Conservation (phyloP, 2,113 vertebrate genomes). For the Bostrychus sinensis region DNA sequence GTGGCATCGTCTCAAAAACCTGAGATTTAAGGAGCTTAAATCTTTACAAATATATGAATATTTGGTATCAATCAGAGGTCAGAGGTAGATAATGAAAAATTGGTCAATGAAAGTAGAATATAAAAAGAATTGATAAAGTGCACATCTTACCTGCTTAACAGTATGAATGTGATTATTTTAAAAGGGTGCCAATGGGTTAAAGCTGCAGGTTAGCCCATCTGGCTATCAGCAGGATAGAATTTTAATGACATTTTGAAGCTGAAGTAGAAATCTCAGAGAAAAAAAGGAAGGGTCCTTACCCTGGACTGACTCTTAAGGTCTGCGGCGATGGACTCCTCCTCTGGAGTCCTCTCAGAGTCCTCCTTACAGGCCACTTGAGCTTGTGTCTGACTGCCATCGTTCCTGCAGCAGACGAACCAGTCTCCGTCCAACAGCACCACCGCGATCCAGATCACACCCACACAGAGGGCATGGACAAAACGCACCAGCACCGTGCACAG, state of each 20-base stretch:
- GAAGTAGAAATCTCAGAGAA: rapidly evolving
- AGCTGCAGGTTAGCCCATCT: no score
- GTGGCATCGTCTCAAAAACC: no score
- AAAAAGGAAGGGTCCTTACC: neutral
- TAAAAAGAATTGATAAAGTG: no score
- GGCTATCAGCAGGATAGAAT: no score
- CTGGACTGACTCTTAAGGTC: neutral
- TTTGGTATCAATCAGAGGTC: no score
- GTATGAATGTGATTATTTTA: no score
- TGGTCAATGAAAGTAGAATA: no score
- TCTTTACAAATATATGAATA: no score
- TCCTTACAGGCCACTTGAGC: constrained; percentile 7
- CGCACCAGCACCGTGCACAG: neutral
- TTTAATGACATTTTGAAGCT: rapidly evolving
- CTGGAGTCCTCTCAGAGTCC: rapidly evolving
- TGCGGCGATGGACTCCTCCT: neutral
- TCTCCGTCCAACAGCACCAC: constrained; percentile 8
- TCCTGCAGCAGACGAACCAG: constrained; percentile 15
- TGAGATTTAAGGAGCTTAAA: no score
- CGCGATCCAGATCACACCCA: neutral
- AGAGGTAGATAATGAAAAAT: no score
- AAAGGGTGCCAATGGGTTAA: no score
- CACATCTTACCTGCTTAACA: no score
- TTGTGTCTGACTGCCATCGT: neutral
- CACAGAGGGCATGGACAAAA: neutral